Evolutionary conservation across 1,140 invertebrate species (phyloP), one percentile per base, ranked within the genome.

Genomic region (Phocides pigmalion): DNA sequence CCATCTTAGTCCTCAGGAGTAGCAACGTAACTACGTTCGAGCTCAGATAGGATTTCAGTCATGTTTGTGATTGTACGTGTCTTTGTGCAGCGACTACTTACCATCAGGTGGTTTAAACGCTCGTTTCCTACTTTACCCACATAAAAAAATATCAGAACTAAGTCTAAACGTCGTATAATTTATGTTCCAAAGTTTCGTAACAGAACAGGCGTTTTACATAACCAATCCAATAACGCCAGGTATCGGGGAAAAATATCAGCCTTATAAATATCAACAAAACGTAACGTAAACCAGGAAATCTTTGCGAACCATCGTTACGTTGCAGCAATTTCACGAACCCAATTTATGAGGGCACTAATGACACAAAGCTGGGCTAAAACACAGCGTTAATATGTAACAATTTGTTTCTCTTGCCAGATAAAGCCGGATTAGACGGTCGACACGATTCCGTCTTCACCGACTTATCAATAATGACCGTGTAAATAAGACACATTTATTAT

Each of bases 321-420:
- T 50, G 47, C 25, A 50, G 15, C 25, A 50, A n/a, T 35, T 50
- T 8, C 17, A 50, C 47, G 17, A 50, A 50, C 25, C 14, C 22
- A 50, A 50, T 50, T 50, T 50, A 50, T 50, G 47, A 35, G 25
- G 47, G 25, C 28, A 35, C 47, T 50, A 50, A 50, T 50, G 47
- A 50, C 25, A 35, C 47, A 32, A 50, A 50, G 47, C 47, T 17
- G 14, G 25, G 47, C 12, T 50, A 50, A 22, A 50, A 49, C 46
- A 50, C 22, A 50, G 25, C 47, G 47, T 32, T 50, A 50, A 50
- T 50, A 50, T 50, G 47, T 28, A 50, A 50, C 47, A 50, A 50
- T 50, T 50, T 32, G 47, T 50, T 32, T 4, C 14, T 9, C 19
- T 22, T 39, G 35, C 6, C 22, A 15, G 47, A 15, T n/a, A 47